phyloP scores from a whole-genome alignment of 2,797 vertebrate species.

The Pseudochirops corinnae region DNA sequence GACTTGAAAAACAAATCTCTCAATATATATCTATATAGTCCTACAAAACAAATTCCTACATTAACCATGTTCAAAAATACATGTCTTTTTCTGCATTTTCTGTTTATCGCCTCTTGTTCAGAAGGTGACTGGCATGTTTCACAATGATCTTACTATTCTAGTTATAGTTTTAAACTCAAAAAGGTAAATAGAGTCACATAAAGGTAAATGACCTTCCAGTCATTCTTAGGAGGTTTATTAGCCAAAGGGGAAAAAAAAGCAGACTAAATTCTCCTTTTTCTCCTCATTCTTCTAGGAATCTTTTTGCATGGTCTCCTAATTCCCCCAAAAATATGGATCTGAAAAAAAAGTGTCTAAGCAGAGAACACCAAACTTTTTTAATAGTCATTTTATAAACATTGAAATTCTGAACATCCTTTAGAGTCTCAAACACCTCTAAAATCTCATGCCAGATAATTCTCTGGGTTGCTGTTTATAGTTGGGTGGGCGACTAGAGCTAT shows the following conservation, averaged over 20 bases:
- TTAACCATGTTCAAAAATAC: neutral
- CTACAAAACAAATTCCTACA: neutral
- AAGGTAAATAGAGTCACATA: constrained; percentile 9
- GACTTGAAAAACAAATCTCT: neutral
- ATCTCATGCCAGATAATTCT: neutral
- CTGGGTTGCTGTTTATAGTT: neutral
- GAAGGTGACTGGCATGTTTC: neutral
- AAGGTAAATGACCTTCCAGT: constrained; percentile 3
- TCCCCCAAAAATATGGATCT: neutral
- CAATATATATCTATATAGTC: neutral
- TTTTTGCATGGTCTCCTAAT: constrained; percentile 22
- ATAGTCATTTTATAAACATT: constrained; percentile 38
- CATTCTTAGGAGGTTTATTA: constrained; percentile 1
- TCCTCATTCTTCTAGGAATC: neutral
- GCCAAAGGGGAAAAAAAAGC: neutral
- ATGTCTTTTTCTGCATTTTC: neutral
- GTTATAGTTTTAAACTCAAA: neutral
- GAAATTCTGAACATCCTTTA: neutral
- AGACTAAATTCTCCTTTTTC: neutral
- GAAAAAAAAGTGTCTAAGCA: constrained; percentile 8
- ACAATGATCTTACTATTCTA: neutral
- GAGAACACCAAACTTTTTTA: neutral
- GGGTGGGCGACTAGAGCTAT: neutral
- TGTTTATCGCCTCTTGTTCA: neutral
- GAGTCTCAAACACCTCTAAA: constrained; percentile 9